Evolutionary conservation across 2,113 vertebrate species (phyloP).

Genomic region (Elachura formosa): DNA sequence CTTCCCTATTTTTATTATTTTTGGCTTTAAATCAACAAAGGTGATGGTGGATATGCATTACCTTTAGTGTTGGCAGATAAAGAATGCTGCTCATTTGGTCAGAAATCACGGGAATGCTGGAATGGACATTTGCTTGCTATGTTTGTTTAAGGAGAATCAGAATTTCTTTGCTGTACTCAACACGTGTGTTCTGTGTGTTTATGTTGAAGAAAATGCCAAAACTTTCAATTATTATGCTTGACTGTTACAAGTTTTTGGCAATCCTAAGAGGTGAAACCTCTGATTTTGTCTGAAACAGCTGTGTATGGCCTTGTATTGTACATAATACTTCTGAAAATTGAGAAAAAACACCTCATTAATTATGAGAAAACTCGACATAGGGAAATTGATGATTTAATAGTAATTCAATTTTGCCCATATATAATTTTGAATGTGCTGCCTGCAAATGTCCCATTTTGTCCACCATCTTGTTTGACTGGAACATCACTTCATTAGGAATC

Average conservation of each 20-base stretch:
- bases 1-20: not conserved
- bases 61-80: not conserved
- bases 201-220: not conserved
- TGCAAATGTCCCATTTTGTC: not conserved
- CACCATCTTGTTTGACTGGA: not conserved
- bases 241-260: not conserved
- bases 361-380: not conserved
- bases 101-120: not conserved
- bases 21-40: not conserved
- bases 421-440: not conserved
- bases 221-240: not conserved
- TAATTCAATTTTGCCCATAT: not conserved
- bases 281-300: not conserved
- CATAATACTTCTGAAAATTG: not conserved
- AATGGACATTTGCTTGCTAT: not conserved
- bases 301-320: not conserved
- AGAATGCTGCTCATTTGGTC: not conserved
- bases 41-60: not conserved
- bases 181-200: not conserved
- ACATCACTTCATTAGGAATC: not conserved
- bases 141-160: not conserved
- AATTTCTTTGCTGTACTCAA: not conserved
- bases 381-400: not conserved
- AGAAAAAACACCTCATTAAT: not conserved
- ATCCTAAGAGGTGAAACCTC: not conserved